A percentile compares a stretch with the other conserved stretches of the same genome.
Evolutionary conservation across 2,113 vertebrate genomes (phyloP).

Genomic region (Scatophagus argus): DNA sequence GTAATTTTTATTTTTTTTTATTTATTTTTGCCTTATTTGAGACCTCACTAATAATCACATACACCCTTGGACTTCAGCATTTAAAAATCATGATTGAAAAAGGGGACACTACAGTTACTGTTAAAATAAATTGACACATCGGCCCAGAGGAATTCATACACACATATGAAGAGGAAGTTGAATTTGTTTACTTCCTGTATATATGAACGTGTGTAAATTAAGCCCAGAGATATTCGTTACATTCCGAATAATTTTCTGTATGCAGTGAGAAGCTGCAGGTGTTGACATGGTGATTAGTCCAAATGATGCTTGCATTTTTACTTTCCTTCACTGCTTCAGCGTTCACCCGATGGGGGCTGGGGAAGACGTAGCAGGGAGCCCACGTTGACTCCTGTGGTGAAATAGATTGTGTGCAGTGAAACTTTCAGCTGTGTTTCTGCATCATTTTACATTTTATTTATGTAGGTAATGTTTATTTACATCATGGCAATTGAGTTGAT

Average conservation of each 20-base stretch:
- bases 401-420: conserved; percentile 27
- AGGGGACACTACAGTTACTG: neutral
- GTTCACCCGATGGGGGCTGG: neutral
- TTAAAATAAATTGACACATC: neutral
- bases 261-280: neutral
- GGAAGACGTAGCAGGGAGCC: neutral
- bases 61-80: neutral
- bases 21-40: neutral
- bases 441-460: conserved; percentile 44
- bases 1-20: too few relatives aligned
- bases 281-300: conserved; percentile 27
- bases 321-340: conserved; percentile 4
- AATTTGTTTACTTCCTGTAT: neutral
- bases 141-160: neutral
- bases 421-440: conserved; percentile 5
- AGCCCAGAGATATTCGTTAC: neutral
- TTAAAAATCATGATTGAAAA: neutral
- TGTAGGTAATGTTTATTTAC: conserved; percentile 23
- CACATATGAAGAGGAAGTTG: neutral
- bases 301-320: conserved; percentile 5
- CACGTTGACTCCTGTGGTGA: neutral
- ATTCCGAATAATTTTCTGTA: neutral
- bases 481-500: neutral
- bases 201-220: neutral
- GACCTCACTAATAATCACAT: neutral